Base-by-base conservation (phyloP, 2,888 invertebrate genomes). In the Trichacis sp. region DNA sequence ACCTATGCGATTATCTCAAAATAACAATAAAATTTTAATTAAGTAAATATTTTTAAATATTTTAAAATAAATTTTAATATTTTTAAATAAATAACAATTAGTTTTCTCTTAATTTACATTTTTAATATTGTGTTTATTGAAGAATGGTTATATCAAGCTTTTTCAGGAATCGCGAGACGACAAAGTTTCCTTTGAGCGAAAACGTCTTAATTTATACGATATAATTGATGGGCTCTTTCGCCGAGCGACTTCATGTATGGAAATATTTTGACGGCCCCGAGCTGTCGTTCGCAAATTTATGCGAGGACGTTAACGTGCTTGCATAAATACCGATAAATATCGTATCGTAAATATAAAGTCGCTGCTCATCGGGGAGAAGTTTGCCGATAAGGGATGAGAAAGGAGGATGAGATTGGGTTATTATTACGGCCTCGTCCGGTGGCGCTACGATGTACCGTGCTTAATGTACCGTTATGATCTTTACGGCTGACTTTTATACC, bases 401-500 rank as follows among this genome's bases (percentile, higher is more conserved):
- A 64, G 65, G 63, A 70, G 64, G 68, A 61, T 45, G 58, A 68
- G 75, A 77, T 76, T 77, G 75, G 74, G 66, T 68, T 63, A 73
- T 69, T 63, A 73, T 69, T 68, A 75, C 77, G 73, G 68, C 73
- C 77, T 68, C 69, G 71, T 64, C 71, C 71, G 72, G 72, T 69
- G 67, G 63, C 53, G 53, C 61, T 70, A 56, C 54, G 69, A 75
- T 78, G 75, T 80, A 77, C 67, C 64, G 72, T 68, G 78, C 58
- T 80, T 80, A 81, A 82, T 81, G 81, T 81, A 79, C 77, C 80
- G 81, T 80, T 81, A 81, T 80, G 80, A 81, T 79, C 79, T 80
- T 64, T 68, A 68, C 61, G 68, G 63, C 68, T 64, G 68, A 61
- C 63, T 76, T 80, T 81, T 79, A 80, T 78, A 75, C 73, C 50